Evolutionary conservation across 2,888 invertebrate genomes (phyloP), one percentile per base, ranked within the genome.

Genomic region (Heliothis peltigera): DNA sequence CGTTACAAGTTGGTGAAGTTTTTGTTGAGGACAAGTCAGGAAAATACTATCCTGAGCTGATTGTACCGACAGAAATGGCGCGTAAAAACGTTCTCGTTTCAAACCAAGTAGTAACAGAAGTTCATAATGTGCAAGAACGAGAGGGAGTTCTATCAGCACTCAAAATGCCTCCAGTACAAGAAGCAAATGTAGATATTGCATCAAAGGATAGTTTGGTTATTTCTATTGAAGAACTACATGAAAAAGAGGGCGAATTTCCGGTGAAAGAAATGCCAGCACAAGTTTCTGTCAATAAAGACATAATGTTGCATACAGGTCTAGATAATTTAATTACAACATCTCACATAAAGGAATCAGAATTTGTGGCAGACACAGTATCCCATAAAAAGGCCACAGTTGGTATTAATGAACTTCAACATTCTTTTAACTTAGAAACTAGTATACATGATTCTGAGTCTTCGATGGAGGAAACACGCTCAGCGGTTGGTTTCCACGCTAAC

Each of bases 11-110:
- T 5, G 96, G 96, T 60, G 97, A 97, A 94, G 96, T 96, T 25
- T 94, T 96, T 78, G 91, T 96, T 2, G 96, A 97, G 91, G 96
- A 96, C 64, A 97, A 97, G 86, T 97, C 97, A 8, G 97, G 96
- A 15, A 97, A 97, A 91, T 97, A 97, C 85, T 96, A 97, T 85
- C 97, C 97, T 3, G 97, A 97, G 89, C 89, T 97, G 54, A 97
- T 97, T 84, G 97, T 97, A 1, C 97, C 97, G 0, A 97, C 97
- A 2, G 97, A 98, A 95, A 95, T 96, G 10, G 98, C 97, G 4
- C 96, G 95, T 22, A 95, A 96, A 87, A 95, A 96, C 63, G 89
- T 97, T 0, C 92, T 96, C 32, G 94, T 97, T 12, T 97, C 97
- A 73, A 96, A 96, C 84, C 96, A 97, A 87, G 87, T 96, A 48